phyloP scores from a whole-genome alignment of 2,113 vertebrate species.

The Amia ocellicauda region DNA sequence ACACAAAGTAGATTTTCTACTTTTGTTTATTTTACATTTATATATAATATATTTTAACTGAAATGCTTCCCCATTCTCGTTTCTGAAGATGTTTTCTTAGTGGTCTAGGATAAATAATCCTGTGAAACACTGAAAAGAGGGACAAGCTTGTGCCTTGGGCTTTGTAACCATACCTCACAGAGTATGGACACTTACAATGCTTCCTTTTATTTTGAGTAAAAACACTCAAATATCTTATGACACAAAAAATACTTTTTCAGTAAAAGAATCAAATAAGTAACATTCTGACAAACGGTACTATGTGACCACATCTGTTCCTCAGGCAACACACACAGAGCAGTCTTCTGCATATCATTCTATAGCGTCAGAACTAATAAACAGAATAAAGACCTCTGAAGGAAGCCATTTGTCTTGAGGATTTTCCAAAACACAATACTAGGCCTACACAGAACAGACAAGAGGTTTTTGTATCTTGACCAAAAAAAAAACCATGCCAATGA shows the following conservation, averaged over 20 bases:
- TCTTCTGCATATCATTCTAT: constrained; percentile 36
- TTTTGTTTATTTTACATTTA: constrained; percentile 49
- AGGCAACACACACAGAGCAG: constrained; percentile 24
- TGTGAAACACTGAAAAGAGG: constrained; percentile 19
- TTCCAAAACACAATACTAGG: constrained; percentile 28
- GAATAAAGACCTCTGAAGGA: constrained; percentile 11
- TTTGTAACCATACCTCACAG: constrained; percentile 22
- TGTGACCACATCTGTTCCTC: not conserved
- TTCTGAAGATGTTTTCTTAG: constrained; percentile 41
- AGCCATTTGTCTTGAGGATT: constrained; percentile 24
- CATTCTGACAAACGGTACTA: not conserved
- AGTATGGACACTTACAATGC: constrained; percentile 26
- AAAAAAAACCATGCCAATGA: constrained; percentile 55
- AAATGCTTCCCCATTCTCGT: constrained; percentile 33
- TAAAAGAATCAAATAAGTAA: constrained; percentile 24
- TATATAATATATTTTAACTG: constrained; percentile 39
- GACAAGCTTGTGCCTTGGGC: constrained; percentile 21
- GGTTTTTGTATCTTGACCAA: constrained; percentile 48
- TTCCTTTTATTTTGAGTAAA: constrained; percentile 31
- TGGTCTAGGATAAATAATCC: constrained; percentile 18
- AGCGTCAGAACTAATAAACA: constrained; percentile 17
- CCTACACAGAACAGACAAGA: constrained; percentile 43
- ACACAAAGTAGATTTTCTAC: constrained; percentile 59
- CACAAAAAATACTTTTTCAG: constrained; percentile 28
- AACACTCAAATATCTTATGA: constrained; percentile 38